These are phyloP conservation scores for Scaptomyza parva DNA, from an alignment of 2,888 invertebrate genomes.

Conservation along the genomic window DNA sequence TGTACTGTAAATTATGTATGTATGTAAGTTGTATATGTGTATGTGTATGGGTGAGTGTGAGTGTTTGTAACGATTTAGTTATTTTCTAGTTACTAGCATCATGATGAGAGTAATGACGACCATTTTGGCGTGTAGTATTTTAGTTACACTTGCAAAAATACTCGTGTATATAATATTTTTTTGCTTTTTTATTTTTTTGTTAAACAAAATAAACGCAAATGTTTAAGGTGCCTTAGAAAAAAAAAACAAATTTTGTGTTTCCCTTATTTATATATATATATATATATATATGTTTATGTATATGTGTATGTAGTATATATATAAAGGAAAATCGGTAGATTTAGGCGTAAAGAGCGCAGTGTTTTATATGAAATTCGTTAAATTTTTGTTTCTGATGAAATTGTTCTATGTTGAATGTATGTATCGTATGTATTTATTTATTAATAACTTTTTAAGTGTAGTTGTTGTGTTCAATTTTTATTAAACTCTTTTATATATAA, in stretches of 20 bases:
- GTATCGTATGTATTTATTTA: conserved; percentile 14
- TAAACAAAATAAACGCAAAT: conserved; percentile 61
- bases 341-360: conserved; percentile 62
- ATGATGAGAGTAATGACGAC: conserved; percentile 38
- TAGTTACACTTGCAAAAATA: conserved; percentile 34
- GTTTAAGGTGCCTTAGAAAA: conserved; percentile 60
- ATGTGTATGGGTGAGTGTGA: conserved; percentile 10
- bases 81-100: conserved; percentile 23
- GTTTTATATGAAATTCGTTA: conserved; percentile 69
- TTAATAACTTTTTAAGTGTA: conserved; percentile 37
- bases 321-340: conserved; percentile 63
- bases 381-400: conserved; percentile 48
- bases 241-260: conserved; percentile 56
- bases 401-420: conserved; percentile 25
- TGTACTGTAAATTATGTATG: conserved; percentile 51
- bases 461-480: conserved; percentile 61
- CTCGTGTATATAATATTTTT: conserved; percentile 26
- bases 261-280: conserved; percentile 32
- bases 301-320: conserved; percentile 49
- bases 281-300: conserved; percentile 15
- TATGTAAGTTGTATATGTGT: conserved; percentile 28
- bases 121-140: conserved; percentile 36
- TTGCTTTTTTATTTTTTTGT: conserved; percentile 34
- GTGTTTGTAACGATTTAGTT: conserved; percentile 51
- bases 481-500: conserved; percentile 68